Evolutionary conservation across 2,113 vertebrate species (phyloP), one percentile per base, ranked within the genome.

Genomic region (Anolis carolinensis): DNA sequence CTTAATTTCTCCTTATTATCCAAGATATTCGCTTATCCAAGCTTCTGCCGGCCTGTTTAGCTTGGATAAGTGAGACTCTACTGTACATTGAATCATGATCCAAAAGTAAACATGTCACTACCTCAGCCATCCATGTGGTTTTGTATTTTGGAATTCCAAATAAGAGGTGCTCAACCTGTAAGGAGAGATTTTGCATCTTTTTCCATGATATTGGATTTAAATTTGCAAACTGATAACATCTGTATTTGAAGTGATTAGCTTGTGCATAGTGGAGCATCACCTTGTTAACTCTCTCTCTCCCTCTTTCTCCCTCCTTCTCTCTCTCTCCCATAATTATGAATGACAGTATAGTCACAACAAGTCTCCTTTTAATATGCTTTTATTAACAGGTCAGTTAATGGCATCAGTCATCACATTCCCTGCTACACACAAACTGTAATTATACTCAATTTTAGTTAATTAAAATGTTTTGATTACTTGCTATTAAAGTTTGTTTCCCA

Each of bases 381-480:
- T 63, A 62, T 10, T n/a, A 72, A 72, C 25, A 85, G 65, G 52
- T 59, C n/a, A 44, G 34, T 23, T 79, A 78, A 86, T 48, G 76
- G 65, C 50, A 79, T 9, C 34, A 79, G 50, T 71, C 76, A 30
- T 86, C 44, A 23, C 32, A 71, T 86, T 86, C 44, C 65, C 36
- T 80, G 27, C 20, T 68, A 73, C 7, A 44, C 9, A 5, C 77
- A 79, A 86, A 72, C 67, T 48, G 18, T 73, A 86, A 86, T 86
- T 72, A 73, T 32, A 63, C 36, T 73, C 44, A 86, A 80, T 72
- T 36, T 62, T 62, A 79, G 36, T 32, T 80, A 86, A 86, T 86
- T 80, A 73, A 79, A 79, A 80, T 80, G 77, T 79, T 79, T 77
- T 72, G 67, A 62, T 63, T 86, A n/a, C 25, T 59, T 79, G 52